Evolutionary conservation across 2,888 invertebrate species (phyloP).

Genomic region (Pharmacophagus antenor): DNA sequence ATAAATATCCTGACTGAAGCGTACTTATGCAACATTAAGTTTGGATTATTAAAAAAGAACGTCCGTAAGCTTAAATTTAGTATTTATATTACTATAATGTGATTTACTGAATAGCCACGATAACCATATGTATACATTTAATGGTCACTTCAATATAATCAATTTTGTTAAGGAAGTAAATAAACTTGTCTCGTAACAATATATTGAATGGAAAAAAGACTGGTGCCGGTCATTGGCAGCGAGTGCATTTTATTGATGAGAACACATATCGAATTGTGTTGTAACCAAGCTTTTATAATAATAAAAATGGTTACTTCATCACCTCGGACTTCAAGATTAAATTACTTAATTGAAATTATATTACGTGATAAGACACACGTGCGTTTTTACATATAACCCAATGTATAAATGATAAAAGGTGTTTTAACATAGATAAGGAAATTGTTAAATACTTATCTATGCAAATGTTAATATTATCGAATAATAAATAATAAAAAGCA

Average conservation of each 20-base stretch:
- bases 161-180: conserved; percentile 13
- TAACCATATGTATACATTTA: background rate
- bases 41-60: too few relatives aligned
- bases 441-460: too few relatives aligned
- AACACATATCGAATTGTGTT: conserved; percentile 6
- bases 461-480: too few relatives aligned
- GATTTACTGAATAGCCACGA: background rate
- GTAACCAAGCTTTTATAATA: background rate
- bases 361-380: too few relatives aligned
- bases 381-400: too few relatives aligned
- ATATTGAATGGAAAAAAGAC: conserved; percentile 13
- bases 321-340: background rate
- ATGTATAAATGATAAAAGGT: too few relatives aligned
- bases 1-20: background rate
- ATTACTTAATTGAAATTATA: too few relatives aligned
- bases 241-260: conserved; percentile 27
- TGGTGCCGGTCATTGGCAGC: conserved; percentile 27
- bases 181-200: conserved; percentile 8
- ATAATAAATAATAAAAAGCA: too few relatives aligned
- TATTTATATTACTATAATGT: too few relatives aligned
- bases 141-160: background rate
- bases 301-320: background rate
- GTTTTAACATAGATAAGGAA: too few relatives aligned
- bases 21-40: background rate
- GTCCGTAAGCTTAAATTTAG: too few relatives aligned